Percentiles rank a stretch among this genome's conserved stretches.
These are phyloP conservation scores for Eumacrocentrus americanus DNA, from an alignment of 2,888 invertebrate genomes.

Conservation along the genomic window DNA sequence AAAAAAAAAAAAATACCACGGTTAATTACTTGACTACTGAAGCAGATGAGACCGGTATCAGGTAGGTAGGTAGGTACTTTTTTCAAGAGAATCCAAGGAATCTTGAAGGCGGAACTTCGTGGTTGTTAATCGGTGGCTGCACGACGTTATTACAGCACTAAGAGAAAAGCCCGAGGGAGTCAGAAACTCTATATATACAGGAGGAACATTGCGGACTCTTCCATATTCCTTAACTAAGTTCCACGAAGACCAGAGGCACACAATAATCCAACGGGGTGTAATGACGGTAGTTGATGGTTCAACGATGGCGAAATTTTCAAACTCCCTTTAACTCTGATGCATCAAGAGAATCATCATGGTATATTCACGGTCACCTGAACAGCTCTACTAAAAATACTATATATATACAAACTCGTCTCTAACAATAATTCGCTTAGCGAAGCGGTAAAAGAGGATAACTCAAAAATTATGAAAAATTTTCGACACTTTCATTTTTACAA, in stretches of 20 bases:
- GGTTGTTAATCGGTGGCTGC: constrained; percentile 29
- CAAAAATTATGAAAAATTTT: constrained; percentile 54
- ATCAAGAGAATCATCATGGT: constrained; percentile 12
- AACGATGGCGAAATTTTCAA: constrained; percentile 40
- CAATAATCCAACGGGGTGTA: constrained; percentile 40
- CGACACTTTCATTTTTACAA: constrained; percentile 59
- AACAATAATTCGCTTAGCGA: too few species aligned
- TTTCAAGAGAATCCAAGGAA: constrained; percentile 6
- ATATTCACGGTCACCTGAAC: constrained; percentile 25
- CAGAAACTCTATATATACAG: neutral
- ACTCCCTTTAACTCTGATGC: constrained; percentile 28
- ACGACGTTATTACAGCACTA: constrained; percentile 30
- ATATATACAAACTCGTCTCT: too few species aligned
- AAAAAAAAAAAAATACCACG: constrained; percentile 7
- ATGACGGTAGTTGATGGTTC: constrained; percentile 40
- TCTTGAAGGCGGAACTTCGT: constrained; percentile 26
- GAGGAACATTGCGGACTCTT: constrained; percentile 4
- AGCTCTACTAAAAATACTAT: too few species aligned
- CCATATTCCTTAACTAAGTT: constrained; percentile 32
- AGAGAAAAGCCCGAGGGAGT: constrained; percentile 19
- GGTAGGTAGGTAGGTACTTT: constrained; percentile 9
- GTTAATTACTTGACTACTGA: constrained; percentile 26
- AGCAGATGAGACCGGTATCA: constrained; percentile 7
- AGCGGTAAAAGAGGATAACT: constrained; percentile 41
- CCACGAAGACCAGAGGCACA: constrained; percentile 37